These are phyloP conservation scores for Euzophera pinguis DNA, from an alignment of 2,888 invertebrate species.

Conservation along the genomic window DNA sequence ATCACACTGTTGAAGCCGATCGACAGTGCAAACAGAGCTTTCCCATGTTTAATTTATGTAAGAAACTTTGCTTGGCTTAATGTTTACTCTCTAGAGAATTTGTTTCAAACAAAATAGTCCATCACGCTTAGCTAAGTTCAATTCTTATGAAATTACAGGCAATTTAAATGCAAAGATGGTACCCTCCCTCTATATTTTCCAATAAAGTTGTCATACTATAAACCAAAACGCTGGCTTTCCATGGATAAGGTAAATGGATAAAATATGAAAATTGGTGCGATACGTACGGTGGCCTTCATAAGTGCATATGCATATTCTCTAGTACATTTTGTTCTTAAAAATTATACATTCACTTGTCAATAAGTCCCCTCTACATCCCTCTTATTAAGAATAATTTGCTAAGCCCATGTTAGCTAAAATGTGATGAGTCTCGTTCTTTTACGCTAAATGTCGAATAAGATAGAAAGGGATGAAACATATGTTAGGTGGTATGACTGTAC, in stretches of 20 bases:
- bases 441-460: no score
- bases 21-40: neutral
- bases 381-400: no score
- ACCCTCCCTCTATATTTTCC: slow-evolving; percentile 47
- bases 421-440: no score
- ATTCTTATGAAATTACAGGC: slow-evolving; percentile 31
- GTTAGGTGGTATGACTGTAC: no score
- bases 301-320: no score
- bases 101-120: slow-evolving; percentile 19
- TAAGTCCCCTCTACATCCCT: no score
- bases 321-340: no score
- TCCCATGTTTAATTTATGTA: neutral
- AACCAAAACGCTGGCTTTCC: slow-evolving; percentile 18
- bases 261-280: slow-evolving; percentile 16
- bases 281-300: no score
- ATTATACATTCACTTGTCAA: no score
- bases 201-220: slow-evolving; percentile 44
- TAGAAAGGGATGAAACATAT: no score
- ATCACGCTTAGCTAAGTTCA: slow-evolving; percentile 17
- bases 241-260: slow-evolving; percentile 1
- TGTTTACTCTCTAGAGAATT: neutral
- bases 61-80: neutral
- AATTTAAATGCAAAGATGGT: slow-evolving; percentile 62
- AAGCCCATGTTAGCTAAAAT: no score
- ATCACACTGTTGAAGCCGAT: no score